phyloP scores from a whole-genome alignment of 2,888 invertebrate genomes.

The Agapetus fuscipes region DNA sequence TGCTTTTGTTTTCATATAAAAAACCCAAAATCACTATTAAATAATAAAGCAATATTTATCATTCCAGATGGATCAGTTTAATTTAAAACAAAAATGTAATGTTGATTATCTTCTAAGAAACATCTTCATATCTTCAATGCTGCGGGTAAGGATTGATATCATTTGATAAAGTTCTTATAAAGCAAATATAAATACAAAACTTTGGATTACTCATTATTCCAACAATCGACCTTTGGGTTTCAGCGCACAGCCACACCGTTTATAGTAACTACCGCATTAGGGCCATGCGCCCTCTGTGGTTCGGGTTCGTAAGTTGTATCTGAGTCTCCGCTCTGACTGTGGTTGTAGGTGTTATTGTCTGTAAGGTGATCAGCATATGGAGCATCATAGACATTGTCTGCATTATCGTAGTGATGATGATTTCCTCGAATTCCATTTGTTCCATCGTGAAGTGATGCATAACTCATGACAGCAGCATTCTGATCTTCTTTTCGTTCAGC shows the following conservation, averaged over 20 bases:
- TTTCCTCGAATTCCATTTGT: slow-evolving; percentile 36
- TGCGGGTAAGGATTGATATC: no score
- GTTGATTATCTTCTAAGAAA: no score
- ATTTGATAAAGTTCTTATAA: no score
- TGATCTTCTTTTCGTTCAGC: slow-evolving; percentile 80
- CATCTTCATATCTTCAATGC: no score
- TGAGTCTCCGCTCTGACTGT: slow-evolving; percentile 33
- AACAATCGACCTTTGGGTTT: slow-evolving; percentile 21
- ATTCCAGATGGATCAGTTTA: no score
- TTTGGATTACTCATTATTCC: slow-evolving; percentile 3
- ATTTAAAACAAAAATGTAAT: no score
- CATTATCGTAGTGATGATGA: slow-evolving; percentile 43
- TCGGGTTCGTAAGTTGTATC: slow-evolving; percentile 56
- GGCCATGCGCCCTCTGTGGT: slow-evolving; percentile 45
- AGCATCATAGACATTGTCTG: slow-evolving; percentile 66
- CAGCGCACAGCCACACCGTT: slow-evolving; percentile 82
- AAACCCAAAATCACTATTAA: no score
- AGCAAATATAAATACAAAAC: slow-evolving; percentile 4
- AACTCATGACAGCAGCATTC: slow-evolving; percentile 82
- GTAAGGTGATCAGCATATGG: slow-evolving; percentile 57
- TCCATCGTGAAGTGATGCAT: slow-evolving; percentile 68
- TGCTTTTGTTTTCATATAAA: no score
- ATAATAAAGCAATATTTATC: no score
- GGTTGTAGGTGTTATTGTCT: slow-evolving; percentile 39
- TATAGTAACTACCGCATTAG: slow-evolving; percentile 63